Conservation (phyloP, 2,113 vertebrate genomes). For the Meleagris gallopavo region DNA sequence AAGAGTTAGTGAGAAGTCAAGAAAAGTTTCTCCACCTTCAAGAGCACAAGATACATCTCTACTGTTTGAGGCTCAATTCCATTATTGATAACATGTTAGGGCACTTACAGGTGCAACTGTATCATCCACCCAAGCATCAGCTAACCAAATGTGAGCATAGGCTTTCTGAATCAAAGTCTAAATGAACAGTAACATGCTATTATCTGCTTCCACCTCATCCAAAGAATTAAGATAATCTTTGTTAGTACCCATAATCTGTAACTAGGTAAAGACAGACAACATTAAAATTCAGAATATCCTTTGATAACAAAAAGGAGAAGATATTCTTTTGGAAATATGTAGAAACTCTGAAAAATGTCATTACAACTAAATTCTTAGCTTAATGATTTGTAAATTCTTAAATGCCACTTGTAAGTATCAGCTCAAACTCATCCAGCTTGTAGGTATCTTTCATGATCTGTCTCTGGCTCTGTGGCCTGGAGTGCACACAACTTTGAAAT, state of each 20-base stretch:
- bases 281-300: not conserved
- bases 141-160: not conserved
- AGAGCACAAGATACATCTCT: not conserved
- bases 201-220: not conserved
- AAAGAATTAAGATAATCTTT: not conserved
- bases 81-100: not conserved
- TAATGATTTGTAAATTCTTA: not conserved
- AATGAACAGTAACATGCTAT: not conserved
- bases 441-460: not conserved
- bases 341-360: not conserved
- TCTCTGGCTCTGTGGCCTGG: not conserved
- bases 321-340: not conserved
- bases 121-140: not conserved
- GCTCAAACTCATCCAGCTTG: not conserved
- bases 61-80: not conserved
- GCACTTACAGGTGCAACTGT: not conserved
- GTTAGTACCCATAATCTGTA: not conserved
- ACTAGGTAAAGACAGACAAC: not conserved
- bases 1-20: slow-evolving; percentile 61
- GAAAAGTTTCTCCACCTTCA: slow-evolving; percentile 17
- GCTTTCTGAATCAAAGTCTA: not conserved
- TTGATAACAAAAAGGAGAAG: not conserved
- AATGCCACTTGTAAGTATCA: not conserved
- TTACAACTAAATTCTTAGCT: not conserved
- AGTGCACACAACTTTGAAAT: not conserved